Percentiles rank a stretch among this genome's conserved stretches.
These are phyloP conservation scores for Gymnocheta viridis DNA, from an alignment of 2,888 invertebrate genomes.

Conservation along the genomic window DNA sequence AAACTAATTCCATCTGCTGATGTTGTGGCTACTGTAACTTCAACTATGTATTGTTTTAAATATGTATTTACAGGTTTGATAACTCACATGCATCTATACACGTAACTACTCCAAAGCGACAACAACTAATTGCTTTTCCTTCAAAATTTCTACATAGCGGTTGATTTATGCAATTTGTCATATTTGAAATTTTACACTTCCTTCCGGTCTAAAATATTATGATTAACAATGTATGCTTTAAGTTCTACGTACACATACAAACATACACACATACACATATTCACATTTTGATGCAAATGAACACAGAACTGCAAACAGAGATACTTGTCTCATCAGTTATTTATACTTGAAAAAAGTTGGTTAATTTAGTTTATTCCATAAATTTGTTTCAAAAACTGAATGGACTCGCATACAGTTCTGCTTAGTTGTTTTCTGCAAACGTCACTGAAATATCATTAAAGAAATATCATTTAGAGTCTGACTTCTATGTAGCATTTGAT, in stretches of 20 bases:
- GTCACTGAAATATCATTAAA: too few relatives aligned
- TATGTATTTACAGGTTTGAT: background rate
- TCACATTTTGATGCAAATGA: slow-evolving; percentile 6
- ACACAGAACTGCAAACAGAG: background rate
- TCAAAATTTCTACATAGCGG: slow-evolving; percentile 67
- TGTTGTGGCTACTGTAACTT: slow-evolving; percentile 33
- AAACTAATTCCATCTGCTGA: slow-evolving; percentile 37
- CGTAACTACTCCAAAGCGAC: slow-evolving; percentile 34
- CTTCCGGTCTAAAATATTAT: slow-evolving; percentile 69
- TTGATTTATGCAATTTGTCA: slow-evolving; percentile 73
- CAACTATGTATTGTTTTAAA: slow-evolving; percentile 36
- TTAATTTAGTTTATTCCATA: background rate
- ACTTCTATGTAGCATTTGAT: too few relatives aligned
- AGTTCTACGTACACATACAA: background rate
- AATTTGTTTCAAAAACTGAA: background rate
- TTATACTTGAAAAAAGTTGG: background rate
- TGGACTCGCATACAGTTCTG: too few relatives aligned
- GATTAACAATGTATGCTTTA: slow-evolving; percentile 65
- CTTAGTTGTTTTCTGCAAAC: too few relatives aligned
- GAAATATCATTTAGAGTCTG: too few relatives aligned
- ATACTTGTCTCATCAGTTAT: background rate
- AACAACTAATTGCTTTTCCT: slow-evolving; percentile 70
- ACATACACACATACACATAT: background rate
- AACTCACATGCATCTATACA: background rate
- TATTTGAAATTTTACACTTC: slow-evolving; percentile 72